These are phyloP conservation scores for Pomatorhinus ruficollis DNA, from an alignment of 2,113 vertebrate genomes.

Conservation along the genomic window DNA sequence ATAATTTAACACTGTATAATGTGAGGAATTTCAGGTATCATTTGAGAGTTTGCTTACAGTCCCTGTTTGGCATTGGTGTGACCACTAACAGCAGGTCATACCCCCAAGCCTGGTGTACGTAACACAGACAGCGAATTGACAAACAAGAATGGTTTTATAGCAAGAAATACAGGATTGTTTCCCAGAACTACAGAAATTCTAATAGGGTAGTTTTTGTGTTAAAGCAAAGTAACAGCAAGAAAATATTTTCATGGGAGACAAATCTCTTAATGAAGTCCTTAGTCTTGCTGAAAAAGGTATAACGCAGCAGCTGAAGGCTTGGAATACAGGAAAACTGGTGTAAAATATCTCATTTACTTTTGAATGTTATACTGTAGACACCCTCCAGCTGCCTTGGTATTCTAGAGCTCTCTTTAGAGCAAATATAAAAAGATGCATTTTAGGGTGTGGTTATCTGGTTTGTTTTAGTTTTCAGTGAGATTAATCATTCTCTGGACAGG, in stretches of 20 bases:
- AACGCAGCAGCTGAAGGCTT: background rate
- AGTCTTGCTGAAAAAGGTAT: background rate
- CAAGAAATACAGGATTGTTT: background rate
- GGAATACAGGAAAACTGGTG: background rate
- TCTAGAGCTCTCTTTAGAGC: background rate
- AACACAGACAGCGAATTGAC: rapidly evolving
- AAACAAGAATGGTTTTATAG: background rate
- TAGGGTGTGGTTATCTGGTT: background rate
- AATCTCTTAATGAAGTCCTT: background rate
- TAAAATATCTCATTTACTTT: background rate
- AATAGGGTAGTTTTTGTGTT: background rate
- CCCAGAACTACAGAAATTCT: background rate
- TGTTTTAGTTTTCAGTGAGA: background rate
- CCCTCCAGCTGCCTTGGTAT: background rate
- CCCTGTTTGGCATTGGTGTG: background rate
- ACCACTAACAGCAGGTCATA: background rate
- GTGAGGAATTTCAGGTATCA: background rate
- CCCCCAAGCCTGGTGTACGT: rapidly evolving
- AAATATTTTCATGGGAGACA: background rate
- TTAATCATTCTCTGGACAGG: background rate
- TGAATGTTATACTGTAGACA: background rate
- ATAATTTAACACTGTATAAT: background rate
- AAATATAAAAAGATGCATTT: background rate
- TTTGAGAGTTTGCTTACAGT: background rate
- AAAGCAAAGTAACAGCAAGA: background rate